Evolutionary conservation across 2,888 invertebrate genomes (phyloP), one percentile per base, ranked within the genome.

Genomic region (Rhyacophila evoluta): DNA sequence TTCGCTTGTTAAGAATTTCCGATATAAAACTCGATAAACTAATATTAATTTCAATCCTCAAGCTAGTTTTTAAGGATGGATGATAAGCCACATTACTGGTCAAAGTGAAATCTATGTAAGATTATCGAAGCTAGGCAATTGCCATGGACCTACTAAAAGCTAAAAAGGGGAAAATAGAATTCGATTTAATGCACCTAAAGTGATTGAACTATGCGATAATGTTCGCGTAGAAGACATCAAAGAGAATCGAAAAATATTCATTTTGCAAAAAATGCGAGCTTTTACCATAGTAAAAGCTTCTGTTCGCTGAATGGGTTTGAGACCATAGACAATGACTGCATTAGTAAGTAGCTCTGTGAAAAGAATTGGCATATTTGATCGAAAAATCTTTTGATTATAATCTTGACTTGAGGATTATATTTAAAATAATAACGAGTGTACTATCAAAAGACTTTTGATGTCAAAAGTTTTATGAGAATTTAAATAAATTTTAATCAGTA

Each of bases 241-340:
- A 55, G 55, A 2, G 25, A 55, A 55, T 55, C 29, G 10, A n/a
- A 69, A 33, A 69, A 69, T 69, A 69, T 69, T 69, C 69, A 69
- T 69, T 27, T 41, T 15, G 41, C 4, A 69, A 69, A 69, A 27
- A 29, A 29, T 15, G 36, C 37, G 38, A 29, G 25, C 33, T 74
- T 74, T 68, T 36, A 36, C 37, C 19, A 25, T 29, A 75, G 55
- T 19, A 6, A 75, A 39, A 71, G 39, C 71, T 71, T 39, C 28
- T 27, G 19, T 12, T 19, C 12, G 19, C 27, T 55, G 67, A 74
- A 29, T 19, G 29, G 25, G 37, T 19, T 55, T 69, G 10, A 28
- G 29, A 12, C 69, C 15, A 55, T 70, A 36, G 71, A 76, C 71
- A 76, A 76, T 76, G 55, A 71, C 19, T 76, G 55, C 71, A 41